A percentile compares a stretch with the other conserved stretches of the same genome.
phyloP scores from a whole-genome alignment of 1,140 invertebrate species.

The Drosophila sp. region DNA sequence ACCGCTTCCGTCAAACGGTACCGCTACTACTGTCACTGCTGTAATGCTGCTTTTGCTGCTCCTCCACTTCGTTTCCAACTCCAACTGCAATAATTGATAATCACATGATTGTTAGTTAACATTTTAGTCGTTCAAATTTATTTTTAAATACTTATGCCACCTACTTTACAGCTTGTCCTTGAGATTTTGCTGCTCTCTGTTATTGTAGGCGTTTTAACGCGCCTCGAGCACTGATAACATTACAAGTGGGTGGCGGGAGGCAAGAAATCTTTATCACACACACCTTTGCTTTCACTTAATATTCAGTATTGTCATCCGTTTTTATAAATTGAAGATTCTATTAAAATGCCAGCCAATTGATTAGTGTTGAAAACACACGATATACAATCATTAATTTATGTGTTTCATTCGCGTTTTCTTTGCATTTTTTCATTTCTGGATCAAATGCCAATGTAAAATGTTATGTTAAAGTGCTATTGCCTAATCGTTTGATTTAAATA shows the following conservation, averaged over 20 bases:
- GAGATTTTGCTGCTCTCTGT: conserved; percentile 51
- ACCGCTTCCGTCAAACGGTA: conserved; percentile 42
- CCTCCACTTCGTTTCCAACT: conserved; percentile 26
- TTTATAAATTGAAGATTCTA: neutral
- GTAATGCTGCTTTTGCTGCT: neutral
- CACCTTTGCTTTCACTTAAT: conserved; percentile 19
- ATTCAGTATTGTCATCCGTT: neutral
- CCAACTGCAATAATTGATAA: conserved; percentile 38
- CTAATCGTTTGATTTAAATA: neutral
- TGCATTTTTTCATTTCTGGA: conserved; percentile 22
- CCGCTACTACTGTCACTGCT: too few species aligned
- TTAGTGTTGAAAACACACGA: neutral
- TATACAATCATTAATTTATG: conserved; percentile 35
- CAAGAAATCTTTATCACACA: conserved; percentile 29
- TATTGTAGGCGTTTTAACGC: conserved; percentile 62
- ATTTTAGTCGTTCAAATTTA: conserved; percentile 41
- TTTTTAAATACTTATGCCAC: conserved; percentile 47
- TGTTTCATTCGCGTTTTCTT: conserved; percentile 20
- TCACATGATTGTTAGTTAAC: conserved; percentile 40
- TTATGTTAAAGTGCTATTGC: conserved; percentile 31
- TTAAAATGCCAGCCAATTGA: neutral
- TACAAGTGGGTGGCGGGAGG: conserved; percentile 58
- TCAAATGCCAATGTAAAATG: conserved; percentile 36
- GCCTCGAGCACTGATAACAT: conserved; percentile 71
- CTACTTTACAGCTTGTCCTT: conserved; percentile 62